phyloP scores from a whole-genome alignment of 2,797 vertebrate genomes.

The Phalanger gymnotis region DNA sequence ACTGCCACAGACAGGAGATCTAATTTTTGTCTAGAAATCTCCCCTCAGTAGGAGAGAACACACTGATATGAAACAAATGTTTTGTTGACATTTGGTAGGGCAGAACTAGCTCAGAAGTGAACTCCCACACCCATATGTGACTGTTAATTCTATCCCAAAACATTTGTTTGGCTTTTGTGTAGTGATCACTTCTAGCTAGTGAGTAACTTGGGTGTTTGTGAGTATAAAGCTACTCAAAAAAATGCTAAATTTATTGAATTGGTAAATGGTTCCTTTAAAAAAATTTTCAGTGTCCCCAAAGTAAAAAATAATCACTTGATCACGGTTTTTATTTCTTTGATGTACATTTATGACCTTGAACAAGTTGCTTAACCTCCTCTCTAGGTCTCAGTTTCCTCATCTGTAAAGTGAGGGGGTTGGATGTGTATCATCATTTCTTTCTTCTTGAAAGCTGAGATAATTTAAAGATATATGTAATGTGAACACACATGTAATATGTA shows the following conservation, averaged over 20 bases:
- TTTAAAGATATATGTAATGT: background rate
- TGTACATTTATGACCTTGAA: background rate
- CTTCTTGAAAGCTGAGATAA: background rate
- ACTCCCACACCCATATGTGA: background rate
- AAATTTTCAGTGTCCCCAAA: constrained; percentile 27
- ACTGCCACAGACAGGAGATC: constrained; percentile 8
- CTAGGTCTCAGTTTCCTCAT: background rate
- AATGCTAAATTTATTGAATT: constrained; percentile 17
- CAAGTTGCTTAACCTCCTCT: background rate
- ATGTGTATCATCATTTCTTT: background rate
- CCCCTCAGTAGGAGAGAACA: constrained; percentile 50
- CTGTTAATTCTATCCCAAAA: constrained; percentile 13
- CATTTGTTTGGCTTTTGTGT: background rate
- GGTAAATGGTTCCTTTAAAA: constrained; percentile 21
- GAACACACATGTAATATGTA: background rate
- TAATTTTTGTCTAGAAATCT: constrained; percentile 54
- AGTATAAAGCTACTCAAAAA: constrained; percentile 19
- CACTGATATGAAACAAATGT: constrained; percentile 51
- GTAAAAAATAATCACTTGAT: constrained; percentile 21
- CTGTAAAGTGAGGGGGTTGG: background rate
- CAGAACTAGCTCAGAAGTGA: constrained; percentile 23
- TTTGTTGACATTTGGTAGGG: constrained; percentile 38
- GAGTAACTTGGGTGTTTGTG: constrained; percentile 6
- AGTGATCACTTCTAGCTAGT: background rate
- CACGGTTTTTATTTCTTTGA: constrained; percentile 13